Evolutionary conservation across 2,113 vertebrate species (phyloP).

Genomic region (Gobiocypris rarus): DNA sequence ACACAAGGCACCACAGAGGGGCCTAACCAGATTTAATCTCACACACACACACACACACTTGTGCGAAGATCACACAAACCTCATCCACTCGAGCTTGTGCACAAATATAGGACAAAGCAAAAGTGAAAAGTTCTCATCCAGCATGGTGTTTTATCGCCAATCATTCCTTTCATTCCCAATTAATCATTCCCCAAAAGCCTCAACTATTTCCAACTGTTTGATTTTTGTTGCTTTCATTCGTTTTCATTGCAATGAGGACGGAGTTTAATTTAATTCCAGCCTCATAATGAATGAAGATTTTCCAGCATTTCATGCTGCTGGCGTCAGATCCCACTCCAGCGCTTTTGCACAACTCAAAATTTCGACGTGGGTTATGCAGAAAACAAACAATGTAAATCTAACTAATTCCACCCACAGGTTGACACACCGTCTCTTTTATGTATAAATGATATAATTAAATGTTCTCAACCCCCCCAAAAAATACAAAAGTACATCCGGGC

Average conservation of each 20-base stretch:
- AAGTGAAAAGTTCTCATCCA: constrained; percentile 1
- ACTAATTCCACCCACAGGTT: constrained; percentile 20
- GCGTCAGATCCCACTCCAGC: constrained; percentile 2
- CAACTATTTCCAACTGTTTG: constrained; percentile 7
- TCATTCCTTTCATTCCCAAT: not conserved
- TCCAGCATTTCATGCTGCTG: not conserved
- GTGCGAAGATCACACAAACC: not conserved
- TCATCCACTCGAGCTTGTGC: not conserved
- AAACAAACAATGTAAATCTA: constrained; percentile 30
- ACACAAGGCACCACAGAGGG: not conserved
- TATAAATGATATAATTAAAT: constrained; percentile 23
- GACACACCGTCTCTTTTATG: constrained; percentile 27
- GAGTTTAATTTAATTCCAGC: constrained; percentile 36
- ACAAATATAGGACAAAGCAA: not conserved
- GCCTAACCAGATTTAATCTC: constrained; percentile 17
- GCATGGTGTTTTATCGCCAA: not conserved
- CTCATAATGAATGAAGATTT: constrained; percentile 30
- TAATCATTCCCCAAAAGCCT: not conserved
- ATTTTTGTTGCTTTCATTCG: not conserved
- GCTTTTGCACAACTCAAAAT: constrained; percentile 10
- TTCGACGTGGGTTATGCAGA: constrained; percentile 15
- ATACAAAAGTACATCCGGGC: not conserved
- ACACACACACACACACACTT: not conserved
- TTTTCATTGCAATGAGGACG: not conserved
- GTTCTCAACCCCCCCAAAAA: not conserved